These are phyloP conservation scores for Dicentrarchus labrax DNA, from an alignment of 2,113 vertebrate species.

Conservation along the genomic window DNA sequence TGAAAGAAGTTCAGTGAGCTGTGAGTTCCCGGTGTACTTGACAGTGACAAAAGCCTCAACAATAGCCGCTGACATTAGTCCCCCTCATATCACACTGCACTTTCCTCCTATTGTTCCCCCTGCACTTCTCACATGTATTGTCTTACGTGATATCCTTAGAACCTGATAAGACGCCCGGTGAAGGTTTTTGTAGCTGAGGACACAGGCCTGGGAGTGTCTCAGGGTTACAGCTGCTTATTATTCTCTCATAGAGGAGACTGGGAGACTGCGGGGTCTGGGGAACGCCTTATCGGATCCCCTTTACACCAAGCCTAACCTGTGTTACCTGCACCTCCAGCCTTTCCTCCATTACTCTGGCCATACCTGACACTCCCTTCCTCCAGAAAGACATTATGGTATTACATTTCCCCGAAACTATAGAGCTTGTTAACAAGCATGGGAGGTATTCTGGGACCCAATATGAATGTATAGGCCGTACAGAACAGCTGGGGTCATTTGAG, in stretches of 20 bases:
- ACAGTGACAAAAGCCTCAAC: conserved; percentile 77
- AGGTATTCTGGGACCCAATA: conserved; percentile 54
- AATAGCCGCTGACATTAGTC: conserved; percentile 80
- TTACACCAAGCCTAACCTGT: conserved; percentile 57
- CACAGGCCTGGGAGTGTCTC: conserved; percentile 82
- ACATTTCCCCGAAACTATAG: conserved; percentile 77
- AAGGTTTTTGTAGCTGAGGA: conserved; percentile 73
- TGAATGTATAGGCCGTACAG: conserved; percentile 37
- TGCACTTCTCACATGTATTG: conserved; percentile 87
- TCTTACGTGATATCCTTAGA: conserved; percentile 84
- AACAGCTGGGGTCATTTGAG: conserved; percentile 66
- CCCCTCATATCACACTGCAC: conserved; percentile 79
- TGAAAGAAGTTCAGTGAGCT: conserved; percentile 69
- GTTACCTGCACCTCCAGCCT: conserved; percentile 63
- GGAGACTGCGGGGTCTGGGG: conserved; percentile 65
- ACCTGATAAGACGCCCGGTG: conserved; percentile 78
- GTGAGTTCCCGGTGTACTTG: conserved; percentile 72
- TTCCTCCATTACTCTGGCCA: conserved; percentile 56
- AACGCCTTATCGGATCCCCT: conserved; percentile 78
- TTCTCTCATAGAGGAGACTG: conserved; percentile 72
- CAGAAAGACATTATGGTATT: conserved; percentile 74
- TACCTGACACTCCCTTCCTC: conserved; percentile 72
- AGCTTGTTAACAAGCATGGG: conserved; percentile 68
- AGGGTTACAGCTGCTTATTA: conserved; percentile 79
- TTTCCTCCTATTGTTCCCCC: conserved; percentile 74